Percentiles rank a stretch among this genome's conserved stretches.
phyloP scores from a whole-genome alignment of 2,113 vertebrate genomes.

The Ploceus nigricollis region DNA sequence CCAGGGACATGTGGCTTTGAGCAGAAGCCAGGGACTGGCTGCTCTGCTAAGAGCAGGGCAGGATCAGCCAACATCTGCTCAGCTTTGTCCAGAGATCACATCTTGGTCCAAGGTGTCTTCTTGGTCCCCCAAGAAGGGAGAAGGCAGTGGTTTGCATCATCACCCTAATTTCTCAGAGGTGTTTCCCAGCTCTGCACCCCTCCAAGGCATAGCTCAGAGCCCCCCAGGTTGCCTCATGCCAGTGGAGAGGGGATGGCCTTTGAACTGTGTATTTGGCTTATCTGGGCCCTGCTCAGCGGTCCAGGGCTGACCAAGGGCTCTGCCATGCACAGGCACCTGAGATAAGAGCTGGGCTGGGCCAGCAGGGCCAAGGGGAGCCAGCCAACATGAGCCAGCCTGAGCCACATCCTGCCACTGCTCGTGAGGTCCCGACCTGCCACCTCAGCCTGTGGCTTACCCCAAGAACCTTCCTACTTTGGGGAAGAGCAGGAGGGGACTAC shows the following conservation, averaged over 20 bases:
- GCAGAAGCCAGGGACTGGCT: not conserved
- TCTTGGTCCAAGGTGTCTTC: not conserved
- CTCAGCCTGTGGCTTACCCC: not conserved
- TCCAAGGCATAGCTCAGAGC: not conserved
- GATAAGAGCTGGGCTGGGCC: not conserved
- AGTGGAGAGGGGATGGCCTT: not conserved
- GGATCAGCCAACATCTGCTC: not conserved
- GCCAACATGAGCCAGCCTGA: rapidly evolving
- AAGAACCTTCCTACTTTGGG: not conserved
- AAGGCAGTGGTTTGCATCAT: rapidly evolving
- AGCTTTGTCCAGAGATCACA: not conserved
- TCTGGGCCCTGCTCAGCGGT: rapidly evolving
- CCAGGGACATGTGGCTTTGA: not conserved
- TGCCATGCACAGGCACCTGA: rapidly evolving
- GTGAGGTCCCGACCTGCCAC: rapidly evolving
- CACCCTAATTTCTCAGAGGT: not conserved
- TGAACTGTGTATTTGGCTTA: not conserved
- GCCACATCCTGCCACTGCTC: rapidly evolving
- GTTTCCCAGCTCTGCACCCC: not conserved
- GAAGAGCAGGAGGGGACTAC: not conserved
- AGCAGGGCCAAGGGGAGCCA: not conserved
- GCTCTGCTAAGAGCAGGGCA: not conserved
- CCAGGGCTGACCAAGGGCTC: not conserved
- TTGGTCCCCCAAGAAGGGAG: not conserved
- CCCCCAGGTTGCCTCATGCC: not conserved